Evolutionary conservation across 2,113 vertebrate species (phyloP).

Genomic region (Emydura subglobosa): DNA sequence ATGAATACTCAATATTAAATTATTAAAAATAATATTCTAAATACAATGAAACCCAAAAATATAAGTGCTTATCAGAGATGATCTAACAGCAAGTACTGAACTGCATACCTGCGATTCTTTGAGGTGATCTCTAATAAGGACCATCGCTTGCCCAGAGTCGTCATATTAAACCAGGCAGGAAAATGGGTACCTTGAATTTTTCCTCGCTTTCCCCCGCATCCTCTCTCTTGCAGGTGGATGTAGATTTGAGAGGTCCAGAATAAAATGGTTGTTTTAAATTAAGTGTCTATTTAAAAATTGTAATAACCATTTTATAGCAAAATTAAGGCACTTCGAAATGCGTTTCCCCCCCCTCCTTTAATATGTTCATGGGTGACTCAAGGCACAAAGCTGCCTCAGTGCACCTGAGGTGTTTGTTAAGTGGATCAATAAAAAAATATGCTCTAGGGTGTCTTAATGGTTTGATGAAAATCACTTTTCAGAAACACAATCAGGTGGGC

Average conservation of each 20-base stretch:
- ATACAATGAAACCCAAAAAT: constrained; percentile 36
- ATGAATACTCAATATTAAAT: constrained; percentile 30
- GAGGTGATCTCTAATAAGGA: neutral
- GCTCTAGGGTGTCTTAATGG: neutral
- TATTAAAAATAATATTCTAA: constrained; percentile 53
- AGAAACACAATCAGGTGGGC: neutral
- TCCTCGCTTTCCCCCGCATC: neutral
- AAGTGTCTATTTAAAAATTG: constrained; percentile 10
- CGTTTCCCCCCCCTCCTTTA: neutral
- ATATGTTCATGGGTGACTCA: constrained; percentile 3
- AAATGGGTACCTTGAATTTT: constrained; percentile 31
- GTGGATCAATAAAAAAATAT: neutral
- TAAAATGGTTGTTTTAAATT: constrained; percentile 20
- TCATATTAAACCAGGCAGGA: neutral
- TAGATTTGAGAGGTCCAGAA: neutral
- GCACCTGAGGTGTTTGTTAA: neutral
- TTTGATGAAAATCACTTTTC: neutral
- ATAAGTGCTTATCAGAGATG: neutral
- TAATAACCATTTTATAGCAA: constrained; percentile 17
- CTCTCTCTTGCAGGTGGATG: neutral
- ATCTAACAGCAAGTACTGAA: constrained; percentile 56
- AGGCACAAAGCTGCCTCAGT: neutral
- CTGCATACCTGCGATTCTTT: neutral
- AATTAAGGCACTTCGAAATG: neutral
- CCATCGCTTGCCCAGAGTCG: neutral